A percentile compares a stretch with the other conserved stretches of the same genome.
These are phyloP conservation scores for Lycophotia porphyrea DNA, from an alignment of 2,888 invertebrate species.

Conservation along the genomic window DNA sequence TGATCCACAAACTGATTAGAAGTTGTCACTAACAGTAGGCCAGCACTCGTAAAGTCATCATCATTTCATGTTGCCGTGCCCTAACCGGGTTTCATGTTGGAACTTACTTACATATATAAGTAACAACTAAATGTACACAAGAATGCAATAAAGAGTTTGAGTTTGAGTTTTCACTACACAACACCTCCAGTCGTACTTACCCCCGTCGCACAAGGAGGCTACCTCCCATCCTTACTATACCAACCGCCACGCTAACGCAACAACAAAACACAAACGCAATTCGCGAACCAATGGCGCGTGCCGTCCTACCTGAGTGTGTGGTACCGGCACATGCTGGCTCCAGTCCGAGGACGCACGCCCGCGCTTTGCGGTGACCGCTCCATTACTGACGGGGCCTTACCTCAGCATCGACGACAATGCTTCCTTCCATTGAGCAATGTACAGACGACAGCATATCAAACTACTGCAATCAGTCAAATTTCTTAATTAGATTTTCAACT, in stretches of 20 bases:
- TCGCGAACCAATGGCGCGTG: constrained; percentile 49
- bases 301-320: constrained; percentile 64
- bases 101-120: no score
- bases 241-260: constrained; percentile 46
- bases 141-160: no score
- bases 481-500: no score
- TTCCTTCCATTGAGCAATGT: constrained; percentile 78
- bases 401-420: constrained; percentile 57
- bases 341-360: constrained; percentile 58
- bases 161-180: constrained; percentile 47
- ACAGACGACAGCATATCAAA: no score
- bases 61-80: no score
- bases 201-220: constrained; percentile 22
- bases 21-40: constrained; percentile 10
- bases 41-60: no score
- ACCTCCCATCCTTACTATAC: constrained; percentile 45
- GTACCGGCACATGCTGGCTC: constrained; percentile 62
- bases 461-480: no score
- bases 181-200: constrained; percentile 44
- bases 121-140: no score
- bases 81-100: no score
- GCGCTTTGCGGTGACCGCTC: constrained; percentile 61
- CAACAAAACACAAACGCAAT: constrained; percentile 58
- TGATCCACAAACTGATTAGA: neutral
- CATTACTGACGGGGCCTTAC: constrained; percentile 59